These are phyloP conservation scores for Gasteruption jaculator DNA, from an alignment of 2,888 invertebrate genomes.

Conservation along the genomic window DNA sequence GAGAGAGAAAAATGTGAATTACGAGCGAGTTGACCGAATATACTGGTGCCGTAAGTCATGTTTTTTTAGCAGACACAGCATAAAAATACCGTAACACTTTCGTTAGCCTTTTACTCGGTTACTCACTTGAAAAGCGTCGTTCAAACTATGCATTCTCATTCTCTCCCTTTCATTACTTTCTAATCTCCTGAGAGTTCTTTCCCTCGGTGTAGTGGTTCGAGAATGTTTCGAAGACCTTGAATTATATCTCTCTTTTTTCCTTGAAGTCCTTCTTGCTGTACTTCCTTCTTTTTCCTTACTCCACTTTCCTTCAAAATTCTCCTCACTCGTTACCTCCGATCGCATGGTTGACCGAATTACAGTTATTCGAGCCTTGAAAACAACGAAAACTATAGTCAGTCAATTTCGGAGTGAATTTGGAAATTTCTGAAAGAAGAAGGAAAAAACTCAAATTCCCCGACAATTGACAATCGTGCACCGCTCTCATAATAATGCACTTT, in stretches of 20 bases:
- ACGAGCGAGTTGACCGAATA: too few species aligned
- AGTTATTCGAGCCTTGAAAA: too few species aligned
- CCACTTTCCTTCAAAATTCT: constrained; percentile 34
- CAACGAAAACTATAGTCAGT: too few species aligned
- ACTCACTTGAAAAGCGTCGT: constrained; percentile 72
- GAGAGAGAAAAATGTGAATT: too few species aligned
- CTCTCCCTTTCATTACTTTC: constrained; percentile 77
- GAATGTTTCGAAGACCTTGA: constrained; percentile 31
- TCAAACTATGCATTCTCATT: constrained; percentile 76
- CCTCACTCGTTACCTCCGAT: constrained; percentile 35
- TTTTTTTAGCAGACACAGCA: neutral
- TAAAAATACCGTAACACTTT: neutral
- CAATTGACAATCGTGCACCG: too few species aligned
- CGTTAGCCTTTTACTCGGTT: neutral
- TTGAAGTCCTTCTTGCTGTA: constrained; percentile 25
- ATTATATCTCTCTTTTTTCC: constrained; percentile 28
- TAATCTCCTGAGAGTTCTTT: constrained; percentile 67
- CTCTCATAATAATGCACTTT: too few species aligned
- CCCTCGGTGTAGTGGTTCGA: constrained; percentile 53
- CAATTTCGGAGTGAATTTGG: too few species aligned
- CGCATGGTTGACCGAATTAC: too few species aligned
- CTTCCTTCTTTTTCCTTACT: constrained; percentile 24
- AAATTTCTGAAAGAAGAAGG: too few species aligned
- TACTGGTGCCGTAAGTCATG: too few species aligned
- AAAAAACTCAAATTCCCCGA: too few species aligned